Evolutionary conservation across 2,113 vertebrate species (phyloP), one percentile per base, ranked within the genome.

Genomic region (Datnioides undecimradiatus): DNA sequence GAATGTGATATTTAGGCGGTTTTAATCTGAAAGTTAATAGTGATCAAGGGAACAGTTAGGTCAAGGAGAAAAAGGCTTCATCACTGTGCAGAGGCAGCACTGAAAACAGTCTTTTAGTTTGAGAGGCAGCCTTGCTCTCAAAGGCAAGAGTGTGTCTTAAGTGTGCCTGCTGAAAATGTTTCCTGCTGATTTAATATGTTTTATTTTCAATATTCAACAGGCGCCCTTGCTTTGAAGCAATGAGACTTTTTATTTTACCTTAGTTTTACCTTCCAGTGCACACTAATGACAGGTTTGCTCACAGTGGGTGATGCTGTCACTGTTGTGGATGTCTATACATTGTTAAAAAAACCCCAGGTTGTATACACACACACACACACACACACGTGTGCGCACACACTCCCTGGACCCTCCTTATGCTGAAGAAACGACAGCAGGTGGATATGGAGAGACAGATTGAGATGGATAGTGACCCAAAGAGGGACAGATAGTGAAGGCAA

Each of bases 361-460:
- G 64, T 71, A 60, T 36, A 46, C 46, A 83, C 25, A 63, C n/a
- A n/a, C 16, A 65, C n/a, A 64, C 38, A 55, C 46, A 64, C 33
- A 76, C 33, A 31, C 49, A n/a, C 29, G 21, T 16, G n/a, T 9
- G 25, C 19, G 5, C 29, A 64, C 25, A 67, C 17, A 54, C 8
- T 73, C 82, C 73, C 87, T 29, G 80, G 84, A 70, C 84, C 59
- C 58, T 88, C 63, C 54, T 84, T 70, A 74, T 23, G 34, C 33
- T 84, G 80, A 88, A 49, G 66, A 62, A 36, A 62, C 12, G 58
- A 84, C 79, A 82, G 81, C 70, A 64, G 85, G 67, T 76, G 68
- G 54, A 82, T 69, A 66, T 65, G 51, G 48, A 33, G 57, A 69
- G 80, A 83, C 80, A 90, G 60, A 89, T 79, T 80, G 73, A 86